A percentile compares a stretch with the other conserved stretches of the same genome.
These are phyloP conservation scores for Rhodinocichla rosea DNA, from an alignment of 2,113 vertebrate species.

Conservation along the genomic window DNA sequence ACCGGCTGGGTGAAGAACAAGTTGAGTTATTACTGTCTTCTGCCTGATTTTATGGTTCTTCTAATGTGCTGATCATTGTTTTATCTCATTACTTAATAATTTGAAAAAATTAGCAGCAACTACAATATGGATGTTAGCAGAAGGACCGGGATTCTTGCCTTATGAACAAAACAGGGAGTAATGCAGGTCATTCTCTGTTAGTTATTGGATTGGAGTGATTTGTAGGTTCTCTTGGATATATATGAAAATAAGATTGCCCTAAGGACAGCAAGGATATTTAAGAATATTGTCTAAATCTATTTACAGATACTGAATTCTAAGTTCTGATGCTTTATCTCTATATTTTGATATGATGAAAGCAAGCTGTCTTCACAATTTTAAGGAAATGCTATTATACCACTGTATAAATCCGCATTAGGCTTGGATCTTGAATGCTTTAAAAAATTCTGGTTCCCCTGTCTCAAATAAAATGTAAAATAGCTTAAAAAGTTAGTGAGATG, in stretches of 20 bases:
- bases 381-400: not conserved
- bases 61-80: not conserved
- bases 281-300: not conserved
- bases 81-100: not conserved
- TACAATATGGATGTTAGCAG: not conserved
- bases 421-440: slow-evolving; percentile 8
- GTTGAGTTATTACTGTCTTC: not conserved
- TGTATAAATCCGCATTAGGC: slow-evolving; percentile 19
- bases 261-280: not conserved
- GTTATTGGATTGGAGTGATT: not conserved
- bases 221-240: not conserved
- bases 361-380: not conserved
- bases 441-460: not conserved
- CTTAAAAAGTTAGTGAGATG: not conserved
- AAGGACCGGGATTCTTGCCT: not conserved
- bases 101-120: not conserved
- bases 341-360: not conserved
- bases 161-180: not conserved
- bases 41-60: not conserved
- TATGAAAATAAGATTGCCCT: slow-evolving; percentile 12
- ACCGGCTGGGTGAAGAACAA: not conserved
- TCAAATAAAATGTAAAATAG: not conserved
- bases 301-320: not conserved
- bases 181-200: not conserved
- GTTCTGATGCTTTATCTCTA: not conserved